phyloP scores from a whole-genome alignment of 2,888 invertebrate genomes.

The Drosophila picticornis region DNA sequence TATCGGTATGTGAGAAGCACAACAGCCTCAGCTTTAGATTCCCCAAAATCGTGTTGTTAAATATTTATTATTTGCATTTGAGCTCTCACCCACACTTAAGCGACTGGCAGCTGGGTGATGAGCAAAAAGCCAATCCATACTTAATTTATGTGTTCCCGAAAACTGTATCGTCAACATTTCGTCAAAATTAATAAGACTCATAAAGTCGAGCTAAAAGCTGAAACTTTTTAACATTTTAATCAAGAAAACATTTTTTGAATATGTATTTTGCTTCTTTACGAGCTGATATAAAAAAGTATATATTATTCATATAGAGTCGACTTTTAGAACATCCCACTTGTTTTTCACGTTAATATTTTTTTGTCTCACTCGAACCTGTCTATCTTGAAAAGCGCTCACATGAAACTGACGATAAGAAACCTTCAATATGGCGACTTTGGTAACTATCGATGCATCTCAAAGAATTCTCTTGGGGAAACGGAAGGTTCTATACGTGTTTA shows the following conservation, averaged over 20 bases:
- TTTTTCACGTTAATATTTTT: slow-evolving; percentile 12
- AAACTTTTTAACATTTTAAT: neutral
- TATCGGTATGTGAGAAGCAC: slow-evolving; percentile 87
- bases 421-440: slow-evolving; percentile 94
- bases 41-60: slow-evolving; percentile 57
- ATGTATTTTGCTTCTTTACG: neutral
- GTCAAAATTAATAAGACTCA: neutral
- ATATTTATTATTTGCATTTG: slow-evolving; percentile 72
- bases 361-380: slow-evolving; percentile 29
- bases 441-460: slow-evolving; percentile 96
- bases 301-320: neutral
- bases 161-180: slow-evolving; percentile 7
- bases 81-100: slow-evolving; percentile 50
- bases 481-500: slow-evolving; percentile 96
- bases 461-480: slow-evolving; percentile 96
- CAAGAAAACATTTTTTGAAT: neutral
- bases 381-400: slow-evolving; percentile 88
- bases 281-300: neutral
- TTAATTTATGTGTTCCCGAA: slow-evolving; percentile 18
- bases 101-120: slow-evolving; percentile 42
- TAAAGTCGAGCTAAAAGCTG: neutral
- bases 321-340: slow-evolving; percentile 17
- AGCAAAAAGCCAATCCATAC: slow-evolving; percentile 1
- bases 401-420: slow-evolving; percentile 94
- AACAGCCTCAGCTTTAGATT: neutral